Base-by-base conservation (phyloP, 2,797 vertebrate genomes). In the Oryzias sinensis region DNA sequence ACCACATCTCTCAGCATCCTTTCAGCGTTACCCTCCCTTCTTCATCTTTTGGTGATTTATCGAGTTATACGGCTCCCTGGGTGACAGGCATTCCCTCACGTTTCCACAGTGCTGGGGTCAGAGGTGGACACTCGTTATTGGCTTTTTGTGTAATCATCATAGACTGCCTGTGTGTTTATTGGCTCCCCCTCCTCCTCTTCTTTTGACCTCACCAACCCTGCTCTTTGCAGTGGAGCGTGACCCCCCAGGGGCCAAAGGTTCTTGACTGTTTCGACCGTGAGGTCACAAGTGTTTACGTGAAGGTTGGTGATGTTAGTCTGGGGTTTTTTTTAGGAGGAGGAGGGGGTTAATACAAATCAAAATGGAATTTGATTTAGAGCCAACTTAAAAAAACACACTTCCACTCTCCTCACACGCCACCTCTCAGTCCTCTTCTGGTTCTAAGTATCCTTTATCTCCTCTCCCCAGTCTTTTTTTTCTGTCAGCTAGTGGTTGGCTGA, bases 121-220 rank as follows among this genome's bases (percentile, higher is more conserved):
- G 74, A 85, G 86, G 89, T 88, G 75, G 68, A 5, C 17, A 50
- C 80, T 79, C 75, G 68, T 90, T 89, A 89, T 88, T 89, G 86
- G 87, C 81, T 83, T 84, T 81, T 46, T 45, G 42, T 89, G 83
- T 86, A 89, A 89, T 91, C 87, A 90, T 88, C 80, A 66, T 80
- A 67, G 71, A 79, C 83, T 71, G 65, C 46, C 74, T 79, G 72
- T 83, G 83, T 83, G 47, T 89, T 86, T 87, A 84, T 66, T 60
- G 63, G 44, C 50, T 62, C 56, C 69, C 54, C 54, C 67, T 54
- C 56, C 69, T 56, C 45, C 62, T 58, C 60, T 59, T 71, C 77
- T 77, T 67, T 67, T 72, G 81, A 87, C 77, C 82, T 66, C 29
- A 0, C 14, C 4, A 43, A 70, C 72, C 79, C 65, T 1, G 58